Percentiles rank a stretch among this genome's conserved stretches.
Evolutionary conservation across 2,797 vertebrate species (phyloP).

Genomic region (Pseudochirops cupreus): DNA sequence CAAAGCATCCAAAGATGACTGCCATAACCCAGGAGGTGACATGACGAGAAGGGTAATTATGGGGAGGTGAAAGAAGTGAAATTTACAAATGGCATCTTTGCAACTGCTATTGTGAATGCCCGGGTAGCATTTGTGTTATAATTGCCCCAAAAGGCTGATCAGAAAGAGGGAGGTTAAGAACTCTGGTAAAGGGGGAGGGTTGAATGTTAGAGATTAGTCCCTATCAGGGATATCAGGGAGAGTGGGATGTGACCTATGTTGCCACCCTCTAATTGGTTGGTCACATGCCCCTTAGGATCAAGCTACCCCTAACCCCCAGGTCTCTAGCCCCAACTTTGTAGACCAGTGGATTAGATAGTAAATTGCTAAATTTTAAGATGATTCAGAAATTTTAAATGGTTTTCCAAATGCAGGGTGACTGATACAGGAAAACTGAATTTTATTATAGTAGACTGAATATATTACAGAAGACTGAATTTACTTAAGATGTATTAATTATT

Average conservation of each 20-base stretch:
- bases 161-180: background rate
- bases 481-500: background rate
- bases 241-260: background rate
- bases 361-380: slow-evolving; percentile 46
- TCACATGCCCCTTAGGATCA: background rate
- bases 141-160: background rate
- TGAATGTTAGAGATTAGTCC: background rate
- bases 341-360: slow-evolving; percentile 39
- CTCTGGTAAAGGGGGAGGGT: background rate
- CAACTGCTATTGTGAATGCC: background rate
- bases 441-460: background rate
- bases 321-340: background rate
- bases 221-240: background rate
- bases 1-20: background rate
- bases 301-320: background rate
- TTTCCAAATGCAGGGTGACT: slow-evolving; percentile 55
- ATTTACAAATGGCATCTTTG: background rate
- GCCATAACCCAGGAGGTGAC: background rate
- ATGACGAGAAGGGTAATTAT: background rate
- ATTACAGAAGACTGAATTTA: background rate
- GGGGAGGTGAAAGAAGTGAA: background rate
- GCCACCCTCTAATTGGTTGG: background rate
- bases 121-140: background rate
- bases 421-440: slow-evolving; percentile 49
- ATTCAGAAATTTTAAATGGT: slow-evolving; percentile 62